These are phyloP conservation scores for Drosophila infuscata DNA, from an alignment of 2,888 invertebrate species.

Conservation along the genomic window DNA sequence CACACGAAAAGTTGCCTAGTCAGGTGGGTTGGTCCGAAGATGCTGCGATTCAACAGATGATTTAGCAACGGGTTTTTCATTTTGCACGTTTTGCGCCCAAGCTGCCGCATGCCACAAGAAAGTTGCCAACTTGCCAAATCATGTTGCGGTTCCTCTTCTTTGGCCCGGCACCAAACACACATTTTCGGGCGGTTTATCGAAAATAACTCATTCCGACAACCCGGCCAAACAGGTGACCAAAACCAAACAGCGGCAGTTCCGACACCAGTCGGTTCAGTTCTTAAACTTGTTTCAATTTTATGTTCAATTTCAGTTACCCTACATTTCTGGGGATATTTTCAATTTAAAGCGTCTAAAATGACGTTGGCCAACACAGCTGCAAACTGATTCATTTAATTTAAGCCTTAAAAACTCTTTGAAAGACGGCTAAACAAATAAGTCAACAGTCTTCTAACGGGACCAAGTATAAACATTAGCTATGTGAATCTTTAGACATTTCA, in stretches of 20 bases:
- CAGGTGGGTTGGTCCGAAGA: conserved; percentile 69
- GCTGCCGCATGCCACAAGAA: conserved; percentile 63
- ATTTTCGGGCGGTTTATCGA: conserved; percentile 60
- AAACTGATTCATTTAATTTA: background rate
- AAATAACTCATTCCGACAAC: conserved; percentile 51
- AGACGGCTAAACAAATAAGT: background rate
- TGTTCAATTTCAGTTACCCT: conserved; percentile 49
- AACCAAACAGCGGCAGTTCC: conserved; percentile 24
- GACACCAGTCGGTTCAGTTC: conserved; percentile 67
- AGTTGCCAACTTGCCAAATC: conserved; percentile 75
- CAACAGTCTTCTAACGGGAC: background rate
- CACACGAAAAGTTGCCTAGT: conserved; percentile 70
- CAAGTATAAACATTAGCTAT: background rate
- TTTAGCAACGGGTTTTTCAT: conserved; percentile 69
- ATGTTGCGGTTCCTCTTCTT: conserved; percentile 59
- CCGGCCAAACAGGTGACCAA: conserved; percentile 76
- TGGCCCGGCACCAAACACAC: conserved; percentile 48
- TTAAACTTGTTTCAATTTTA: conserved; percentile 73
- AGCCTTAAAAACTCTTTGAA: too few relatives aligned
- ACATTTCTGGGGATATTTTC: conserved; percentile 4
- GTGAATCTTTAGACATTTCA: background rate
- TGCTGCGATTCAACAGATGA: conserved; percentile 66
- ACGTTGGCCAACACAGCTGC: background rate
- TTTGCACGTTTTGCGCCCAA: conserved; percentile 18
- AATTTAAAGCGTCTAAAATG: background rate